These are phyloP conservation scores for Zaprionus kolodkinae DNA, from an alignment of 1,140 invertebrate species.

Conservation along the genomic window DNA sequence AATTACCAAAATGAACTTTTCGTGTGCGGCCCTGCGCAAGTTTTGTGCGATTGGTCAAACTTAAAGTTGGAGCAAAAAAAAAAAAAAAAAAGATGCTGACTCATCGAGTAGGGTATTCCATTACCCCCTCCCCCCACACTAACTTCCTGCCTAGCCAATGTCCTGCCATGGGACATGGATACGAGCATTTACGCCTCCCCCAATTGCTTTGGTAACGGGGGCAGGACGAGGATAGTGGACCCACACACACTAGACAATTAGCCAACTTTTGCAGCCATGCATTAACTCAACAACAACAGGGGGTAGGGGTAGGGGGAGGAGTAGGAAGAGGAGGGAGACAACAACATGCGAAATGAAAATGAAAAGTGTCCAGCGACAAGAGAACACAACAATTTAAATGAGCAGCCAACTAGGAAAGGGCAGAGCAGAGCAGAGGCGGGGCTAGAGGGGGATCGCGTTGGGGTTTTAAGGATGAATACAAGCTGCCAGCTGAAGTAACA, in stretches of 20 bases:
- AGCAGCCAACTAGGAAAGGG: conserved; percentile 49
- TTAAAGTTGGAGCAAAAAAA: conserved; percentile 24
- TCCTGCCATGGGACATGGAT: conserved; percentile 22
- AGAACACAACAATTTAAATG: conserved; percentile 72
- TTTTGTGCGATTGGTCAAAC: conserved; percentile 20
- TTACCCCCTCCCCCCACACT: conserved; percentile 43
- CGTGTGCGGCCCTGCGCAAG: background rate
- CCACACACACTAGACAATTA: conserved; percentile 66
- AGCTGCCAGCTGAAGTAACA: conserved; percentile 73
- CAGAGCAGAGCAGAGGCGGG: background rate
- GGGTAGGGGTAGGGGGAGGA: conserved; percentile 3
- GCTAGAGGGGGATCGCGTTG: background rate
- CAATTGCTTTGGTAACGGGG: background rate
- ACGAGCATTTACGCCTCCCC: conserved; percentile 9
- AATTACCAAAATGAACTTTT: conserved; percentile 20
- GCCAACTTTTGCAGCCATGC: conserved; percentile 74
- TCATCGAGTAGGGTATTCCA: conserved; percentile 47
- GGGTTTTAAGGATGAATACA: conserved; percentile 37
- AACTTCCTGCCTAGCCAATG: background rate
- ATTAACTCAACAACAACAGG: conserved; percentile 69
- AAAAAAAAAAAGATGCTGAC: conserved; percentile 50
- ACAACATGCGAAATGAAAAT: conserved; percentile 38
- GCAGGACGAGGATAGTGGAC: background rate
- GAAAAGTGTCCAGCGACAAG: conserved; percentile 44
- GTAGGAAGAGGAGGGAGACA: background rate